Conservation (phyloP, 2,888 invertebrate species). For the Molorchus minor region DNA sequence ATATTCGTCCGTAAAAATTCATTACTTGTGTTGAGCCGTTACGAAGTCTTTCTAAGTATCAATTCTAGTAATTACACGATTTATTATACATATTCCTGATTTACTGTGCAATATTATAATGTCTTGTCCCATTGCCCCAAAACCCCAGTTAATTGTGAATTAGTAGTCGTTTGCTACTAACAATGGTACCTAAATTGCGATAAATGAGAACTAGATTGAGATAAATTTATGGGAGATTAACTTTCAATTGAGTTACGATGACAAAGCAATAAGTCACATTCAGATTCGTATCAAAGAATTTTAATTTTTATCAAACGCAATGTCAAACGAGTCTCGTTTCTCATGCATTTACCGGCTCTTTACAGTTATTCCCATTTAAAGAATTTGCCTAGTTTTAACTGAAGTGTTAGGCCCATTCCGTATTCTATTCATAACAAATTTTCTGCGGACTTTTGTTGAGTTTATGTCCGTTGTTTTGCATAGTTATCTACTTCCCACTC, state of each 20-base stretch:
- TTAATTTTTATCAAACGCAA: conserved; percentile 16
- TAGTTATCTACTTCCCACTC: no score
- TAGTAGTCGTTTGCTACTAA: no score
- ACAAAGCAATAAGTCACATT: conserved; percentile 17
- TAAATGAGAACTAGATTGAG: conserved; percentile 15
- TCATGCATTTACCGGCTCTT: conserved; percentile 4
- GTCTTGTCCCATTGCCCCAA: no score
- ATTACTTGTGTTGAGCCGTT: no score
- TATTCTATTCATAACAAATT: not conserved
- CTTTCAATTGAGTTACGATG: conserved; percentile 16
- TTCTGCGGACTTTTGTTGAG: not conserved
- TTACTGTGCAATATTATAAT: no score
- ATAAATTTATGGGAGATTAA: conserved; percentile 16
- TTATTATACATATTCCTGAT: no score
- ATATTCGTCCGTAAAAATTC: no score
- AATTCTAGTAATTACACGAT: no score
- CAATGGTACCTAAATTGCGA: no score
- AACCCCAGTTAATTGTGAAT: no score
- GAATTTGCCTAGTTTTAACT: not conserved
- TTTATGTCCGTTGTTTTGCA: no score
- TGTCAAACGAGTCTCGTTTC: conserved; percentile 16
- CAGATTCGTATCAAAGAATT: conserved; percentile 15
- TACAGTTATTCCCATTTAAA: conserved; percentile 6
- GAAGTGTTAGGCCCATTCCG: not conserved
- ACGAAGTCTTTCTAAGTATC: no score